Evolutionary conservation across 1,140 invertebrate species (phyloP), one percentile per base, ranked within the genome.

Genomic region (Argopecten irradians): DNA sequence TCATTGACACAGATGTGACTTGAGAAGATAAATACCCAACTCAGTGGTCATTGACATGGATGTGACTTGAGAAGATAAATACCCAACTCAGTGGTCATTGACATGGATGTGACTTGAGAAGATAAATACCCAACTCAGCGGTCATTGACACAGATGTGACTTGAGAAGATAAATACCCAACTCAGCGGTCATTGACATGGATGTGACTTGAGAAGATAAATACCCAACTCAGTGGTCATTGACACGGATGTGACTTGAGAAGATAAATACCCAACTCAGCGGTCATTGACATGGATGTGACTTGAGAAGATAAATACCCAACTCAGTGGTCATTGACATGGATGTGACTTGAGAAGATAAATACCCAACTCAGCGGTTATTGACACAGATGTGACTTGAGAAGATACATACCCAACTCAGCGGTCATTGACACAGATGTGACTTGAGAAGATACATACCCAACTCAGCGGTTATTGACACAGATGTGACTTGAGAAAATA

Each of bases 251-350:
- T n/a, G n/a, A n/a, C n/a, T n/a, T n/a, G n/a, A n/a, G n/a, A n/a
- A n/a, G n/a, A n/a, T n/a, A n/a, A n/a, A n/a, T 97, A 99, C 98
- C 98, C 96, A 98, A 98, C 96, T 99, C 98, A 88, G 98, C 98
- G 92, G 98, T 97, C 93, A 98, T 98, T 71, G 98, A 98, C 95
- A n/a, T n/a, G n/a, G n/a, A n/a, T n/a, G n/a, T n/a, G n/a, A n/a
- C n/a, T n/a, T n/a, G n/a, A n/a, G n/a, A n/a, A n/a, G n/a, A n/a
- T n/a, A n/a, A n/a, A n/a, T 97, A 99, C 98, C 98, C 96, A 98
- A 98, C 96, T 99, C 98, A 88, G 98, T 98, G 92, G 98, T 97
- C 93, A 98, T 98, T 71, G 98, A 98, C 95, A n/a, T n/a, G n/a
- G n/a, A n/a, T n/a, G n/a, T n/a, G n/a, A n/a, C n/a, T n/a, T n/a